A percentile compares a stretch with the other conserved stretches of the same genome.
phyloP scores from a whole-genome alignment of 2,113 vertebrate genomes.

The Condylura cristata region DNA sequence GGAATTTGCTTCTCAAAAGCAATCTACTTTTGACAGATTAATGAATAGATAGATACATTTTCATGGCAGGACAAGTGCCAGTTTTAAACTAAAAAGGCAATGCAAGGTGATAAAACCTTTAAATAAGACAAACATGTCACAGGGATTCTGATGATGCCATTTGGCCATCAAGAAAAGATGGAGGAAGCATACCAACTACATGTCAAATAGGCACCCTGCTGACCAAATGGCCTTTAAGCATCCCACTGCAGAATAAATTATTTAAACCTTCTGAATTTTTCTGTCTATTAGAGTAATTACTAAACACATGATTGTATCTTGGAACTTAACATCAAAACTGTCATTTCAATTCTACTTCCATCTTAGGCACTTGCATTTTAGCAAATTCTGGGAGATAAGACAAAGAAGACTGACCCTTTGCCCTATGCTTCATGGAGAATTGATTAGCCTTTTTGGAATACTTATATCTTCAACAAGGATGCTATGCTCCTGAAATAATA shows the following conservation, averaged over 20 bases:
- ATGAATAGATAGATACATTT: constrained; percentile 73
- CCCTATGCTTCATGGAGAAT: neutral
- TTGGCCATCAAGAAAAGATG: constrained; percentile 59
- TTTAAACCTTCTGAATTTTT: constrained; percentile 50
- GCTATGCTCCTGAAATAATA: neutral
- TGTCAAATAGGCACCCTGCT: constrained; percentile 50
- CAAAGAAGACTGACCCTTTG: neutral
- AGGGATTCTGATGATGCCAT: constrained; percentile 64
- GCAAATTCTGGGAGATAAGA: neutral
- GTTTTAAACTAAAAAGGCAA: constrained; percentile 74
- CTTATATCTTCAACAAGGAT: neutral
- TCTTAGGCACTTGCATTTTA: neutral
- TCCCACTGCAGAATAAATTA: constrained; percentile 64
- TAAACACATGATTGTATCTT: neutral
- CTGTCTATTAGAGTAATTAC: constrained; percentile 36
- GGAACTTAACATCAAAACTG: constrained; percentile 52
- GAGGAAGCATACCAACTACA: constrained; percentile 31
- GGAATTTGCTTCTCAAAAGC: constrained; percentile 70
- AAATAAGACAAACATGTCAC: constrained; percentile 66
- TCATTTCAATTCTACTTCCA: neutral
- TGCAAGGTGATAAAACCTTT: constrained; percentile 52
- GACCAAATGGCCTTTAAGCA: constrained; percentile 63
- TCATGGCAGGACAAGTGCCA: constrained; percentile 61
- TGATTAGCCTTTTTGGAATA: neutral
- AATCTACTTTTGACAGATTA: constrained; percentile 78